Percentiles rank a stretch among this genome's conserved stretches.
phyloP scores from a whole-genome alignment of 2,888 invertebrate genomes.

The Antitype chi region DNA sequence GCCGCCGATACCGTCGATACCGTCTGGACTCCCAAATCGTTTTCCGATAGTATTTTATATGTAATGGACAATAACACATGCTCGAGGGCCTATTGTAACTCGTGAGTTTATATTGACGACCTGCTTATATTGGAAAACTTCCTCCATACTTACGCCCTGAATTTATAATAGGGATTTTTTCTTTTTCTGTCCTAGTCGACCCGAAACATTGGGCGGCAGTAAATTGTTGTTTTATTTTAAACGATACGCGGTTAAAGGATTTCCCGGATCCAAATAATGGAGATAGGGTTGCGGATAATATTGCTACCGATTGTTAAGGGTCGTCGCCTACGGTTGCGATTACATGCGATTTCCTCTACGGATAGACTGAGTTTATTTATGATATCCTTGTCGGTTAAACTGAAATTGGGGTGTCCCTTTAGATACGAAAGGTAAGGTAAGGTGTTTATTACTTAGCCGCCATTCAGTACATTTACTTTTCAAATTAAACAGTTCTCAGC shows the following conservation, averaged over 20 bases:
- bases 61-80: constrained; percentile 86
- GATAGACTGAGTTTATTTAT: constrained; percentile 13
- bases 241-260: constrained; percentile 48
- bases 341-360: constrained; percentile 20
- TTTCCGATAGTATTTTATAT: constrained; percentile 87
- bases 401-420: neutral
- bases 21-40: constrained; percentile 84
- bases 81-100: constrained; percentile 72
- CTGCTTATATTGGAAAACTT: constrained; percentile 65
- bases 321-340: constrained; percentile 28
- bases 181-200: constrained; percentile 30
- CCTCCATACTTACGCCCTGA: constrained; percentile 48
- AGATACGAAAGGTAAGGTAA: neutral
- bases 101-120: constrained; percentile 70
- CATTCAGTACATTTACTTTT: neutral
- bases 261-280: constrained; percentile 45
- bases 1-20: constrained; percentile 48
- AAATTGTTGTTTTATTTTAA: constrained; percentile 61
- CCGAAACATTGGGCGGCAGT: constrained; percentile 32
- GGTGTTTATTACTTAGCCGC: neutral
- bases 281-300: constrained; percentile 54
- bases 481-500: constrained; percentile 9
- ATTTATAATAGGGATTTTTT: constrained; percentile 60
- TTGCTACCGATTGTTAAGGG: constrained; percentile 47
- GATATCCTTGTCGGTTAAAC: constrained; percentile 20